Percentiles rank a stretch among this genome's conserved stretches.
Evolutionary conservation across 2,797 vertebrate species (phyloP).

Genomic region (Sebastes vulpes): DNA sequence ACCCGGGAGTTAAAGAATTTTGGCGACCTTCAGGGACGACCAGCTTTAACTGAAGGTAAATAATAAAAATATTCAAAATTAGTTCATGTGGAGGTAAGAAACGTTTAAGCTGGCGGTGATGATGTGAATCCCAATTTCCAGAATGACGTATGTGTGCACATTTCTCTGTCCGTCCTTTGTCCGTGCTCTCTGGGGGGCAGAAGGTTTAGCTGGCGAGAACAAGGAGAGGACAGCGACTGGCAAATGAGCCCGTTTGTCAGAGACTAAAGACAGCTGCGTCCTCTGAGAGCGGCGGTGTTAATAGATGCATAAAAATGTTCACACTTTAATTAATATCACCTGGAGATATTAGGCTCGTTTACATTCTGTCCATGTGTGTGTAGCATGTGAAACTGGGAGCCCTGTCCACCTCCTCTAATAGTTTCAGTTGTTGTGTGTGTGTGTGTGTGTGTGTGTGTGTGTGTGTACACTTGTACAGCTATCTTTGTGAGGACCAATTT

Average conservation of each 20-base stretch:
- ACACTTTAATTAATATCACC: slow-evolving; percentile 44
- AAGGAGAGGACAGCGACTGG: slow-evolving; percentile 34
- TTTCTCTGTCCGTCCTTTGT: slow-evolving; percentile 40
- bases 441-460: not conserved
- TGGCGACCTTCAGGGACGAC: not conserved
- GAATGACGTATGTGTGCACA: slow-evolving; percentile 13
- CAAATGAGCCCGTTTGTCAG: slow-evolving; percentile 47
- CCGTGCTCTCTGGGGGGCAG: not conserved
- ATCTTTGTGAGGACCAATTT: too few relatives aligned
- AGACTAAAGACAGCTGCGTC: slow-evolving; percentile 33
- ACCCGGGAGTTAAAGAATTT: slow-evolving; percentile 12
- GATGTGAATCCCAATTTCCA: slow-evolving; percentile 19
- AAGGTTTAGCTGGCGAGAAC: slow-evolving; percentile 10
- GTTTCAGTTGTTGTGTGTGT: slow-evolving; percentile 6
- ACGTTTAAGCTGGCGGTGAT: slow-evolving; percentile 7
- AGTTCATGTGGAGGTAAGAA: slow-evolving; percentile 13
- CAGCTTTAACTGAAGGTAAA: slow-evolving; percentile 21
- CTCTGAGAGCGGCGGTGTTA: slow-evolving; percentile 38
- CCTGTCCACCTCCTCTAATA: not conserved
- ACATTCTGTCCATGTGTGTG: not conserved
- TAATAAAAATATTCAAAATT: slow-evolving; percentile 14
- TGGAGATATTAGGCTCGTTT: slow-evolving; percentile 29
- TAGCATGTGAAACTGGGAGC: not conserved
- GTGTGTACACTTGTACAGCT: rapidly evolving
- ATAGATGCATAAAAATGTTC: slow-evolving; percentile 51